A percentile compares a stretch with the other conserved stretches of the same genome.
Evolutionary conservation across 2,797 vertebrate genomes (phyloP).

Genomic region (Neosalanx taihuensis): DNA sequence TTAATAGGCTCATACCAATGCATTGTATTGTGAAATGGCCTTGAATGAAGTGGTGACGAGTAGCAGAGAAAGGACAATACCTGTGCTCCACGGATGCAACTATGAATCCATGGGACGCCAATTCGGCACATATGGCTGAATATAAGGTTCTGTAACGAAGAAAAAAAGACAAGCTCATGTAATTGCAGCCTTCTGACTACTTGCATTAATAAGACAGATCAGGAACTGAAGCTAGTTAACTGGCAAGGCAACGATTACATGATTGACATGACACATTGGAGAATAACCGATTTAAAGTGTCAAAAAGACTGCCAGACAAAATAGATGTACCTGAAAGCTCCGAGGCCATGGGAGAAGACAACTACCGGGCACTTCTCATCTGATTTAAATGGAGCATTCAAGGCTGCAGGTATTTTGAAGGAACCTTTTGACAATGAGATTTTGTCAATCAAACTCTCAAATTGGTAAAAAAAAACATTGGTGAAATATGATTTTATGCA

Average conservation of each 20-base stretch:
- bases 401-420: slow-evolving; percentile 79
- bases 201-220: not conserved
- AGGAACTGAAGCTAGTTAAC: not conserved
- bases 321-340: slow-evolving; percentile 86
- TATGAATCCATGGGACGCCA: slow-evolving; percentile 92
- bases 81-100: slow-evolving; percentile 95
- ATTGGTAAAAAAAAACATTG: not conserved
- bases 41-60: slow-evolving; percentile 3
- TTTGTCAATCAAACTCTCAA: not conserved
- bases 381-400: slow-evolving; percentile 82
- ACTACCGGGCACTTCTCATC: slow-evolving; percentile 87
- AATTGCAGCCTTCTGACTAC: not conserved
- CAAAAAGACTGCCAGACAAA: not conserved
- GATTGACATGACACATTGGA: not conserved
- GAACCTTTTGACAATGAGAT: slow-evolving; percentile 57
- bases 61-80: slow-evolving; percentile 57
- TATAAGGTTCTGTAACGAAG: slow-evolving; percentile 84
- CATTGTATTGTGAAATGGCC: not conserved
- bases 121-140: slow-evolving; percentile 88
- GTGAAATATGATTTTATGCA: not conserved
- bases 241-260: not conserved
- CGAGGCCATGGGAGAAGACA: slow-evolving; percentile 93
- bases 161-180: slow-evolving; percentile 36
- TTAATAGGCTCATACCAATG: slow-evolving; percentile 9
- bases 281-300: not conserved